These are phyloP conservation scores for Drosophila auraria DNA, from an alignment of 1,140 invertebrate species.

Conservation along the genomic window DNA sequence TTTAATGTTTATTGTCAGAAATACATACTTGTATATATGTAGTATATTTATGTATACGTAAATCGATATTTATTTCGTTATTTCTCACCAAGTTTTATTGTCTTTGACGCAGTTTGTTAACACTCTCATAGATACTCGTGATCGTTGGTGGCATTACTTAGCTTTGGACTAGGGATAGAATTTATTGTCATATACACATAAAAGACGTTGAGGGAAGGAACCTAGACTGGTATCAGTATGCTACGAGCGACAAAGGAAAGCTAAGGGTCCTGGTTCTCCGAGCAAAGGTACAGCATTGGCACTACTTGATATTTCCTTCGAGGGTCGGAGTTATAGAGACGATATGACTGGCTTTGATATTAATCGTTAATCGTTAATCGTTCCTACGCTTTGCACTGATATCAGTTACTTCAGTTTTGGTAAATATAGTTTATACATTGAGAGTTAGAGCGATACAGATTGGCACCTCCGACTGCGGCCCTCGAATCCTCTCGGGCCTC, in stretches of 20 bases:
- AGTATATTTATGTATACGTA: conserved; percentile 40
- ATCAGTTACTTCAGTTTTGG: conserved; percentile 69
- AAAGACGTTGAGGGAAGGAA: conserved; percentile 15
- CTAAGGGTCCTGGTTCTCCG: conserved; percentile 10
- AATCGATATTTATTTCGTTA: conserved; percentile 33
- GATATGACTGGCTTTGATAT: conserved; percentile 74
- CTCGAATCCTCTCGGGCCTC: background rate
- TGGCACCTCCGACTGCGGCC: conserved; percentile 48
- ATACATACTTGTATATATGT: conserved; percentile 38
- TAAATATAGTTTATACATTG: conserved; percentile 48
- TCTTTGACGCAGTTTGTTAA: conserved; percentile 74
- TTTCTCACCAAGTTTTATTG: conserved; percentile 68
- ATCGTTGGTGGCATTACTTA: conserved; percentile 27
- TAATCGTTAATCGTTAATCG: conserved; percentile 32
- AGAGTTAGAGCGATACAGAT: conserved; percentile 41
- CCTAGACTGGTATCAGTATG: background rate
- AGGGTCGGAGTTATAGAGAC: conserved; percentile 29
- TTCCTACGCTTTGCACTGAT: conserved; percentile 66
- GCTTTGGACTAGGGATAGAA: conserved; percentile 12
- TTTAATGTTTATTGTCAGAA: conserved; percentile 59
- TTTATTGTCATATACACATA: conserved; percentile 54
- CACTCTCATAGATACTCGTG: conserved; percentile 25
- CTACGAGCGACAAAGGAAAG: conserved; percentile 5
- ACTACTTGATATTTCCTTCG: conserved; percentile 46
- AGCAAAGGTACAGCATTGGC: conserved; percentile 70